A percentile compares a stretch with the other conserved stretches of the same genome.
Evolutionary conservation across 2,113 vertebrate species (phyloP).

Genomic region (Brachypteracias leptosomus): DNA sequence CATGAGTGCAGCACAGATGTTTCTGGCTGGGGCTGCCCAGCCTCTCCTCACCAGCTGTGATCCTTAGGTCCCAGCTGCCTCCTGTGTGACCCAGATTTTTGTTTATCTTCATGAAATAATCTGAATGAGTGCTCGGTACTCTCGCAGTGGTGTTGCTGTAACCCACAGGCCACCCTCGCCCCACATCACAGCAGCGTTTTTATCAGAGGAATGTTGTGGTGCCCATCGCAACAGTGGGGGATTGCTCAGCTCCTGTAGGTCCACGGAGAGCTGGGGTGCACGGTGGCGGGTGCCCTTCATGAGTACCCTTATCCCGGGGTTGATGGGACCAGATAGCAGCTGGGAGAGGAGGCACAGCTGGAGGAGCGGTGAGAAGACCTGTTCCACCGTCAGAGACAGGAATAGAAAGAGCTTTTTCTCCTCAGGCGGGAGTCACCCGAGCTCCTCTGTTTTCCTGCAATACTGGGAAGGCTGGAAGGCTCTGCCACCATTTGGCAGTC

Average conservation of each 20-base stretch:
- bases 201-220: accelerated
- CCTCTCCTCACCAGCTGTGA: neutral
- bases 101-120: neutral
- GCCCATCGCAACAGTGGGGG: accelerated
- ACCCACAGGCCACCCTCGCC: neutral
- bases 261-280: neutral
- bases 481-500: too few relatives aligned
- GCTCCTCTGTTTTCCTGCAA: too few relatives aligned
- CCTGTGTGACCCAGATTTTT: neutral
- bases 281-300: too few relatives aligned
- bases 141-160: neutral
- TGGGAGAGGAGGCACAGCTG: neutral
- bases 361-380: neutral
- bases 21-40: neutral
- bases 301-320: neutral
- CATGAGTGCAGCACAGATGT: too few relatives aligned
- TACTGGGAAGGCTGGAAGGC: too few relatives aligned
- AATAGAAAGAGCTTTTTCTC: neutral
- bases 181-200: accelerated
- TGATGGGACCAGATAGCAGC: neutral
- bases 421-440: neutral
- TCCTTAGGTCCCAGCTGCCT: neutral
- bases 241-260: neutral
- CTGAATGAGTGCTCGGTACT: neutral
- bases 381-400: neutral